Conservation (phyloP, 1,140 invertebrate genomes). For the Drosophila repleta region DNA sequence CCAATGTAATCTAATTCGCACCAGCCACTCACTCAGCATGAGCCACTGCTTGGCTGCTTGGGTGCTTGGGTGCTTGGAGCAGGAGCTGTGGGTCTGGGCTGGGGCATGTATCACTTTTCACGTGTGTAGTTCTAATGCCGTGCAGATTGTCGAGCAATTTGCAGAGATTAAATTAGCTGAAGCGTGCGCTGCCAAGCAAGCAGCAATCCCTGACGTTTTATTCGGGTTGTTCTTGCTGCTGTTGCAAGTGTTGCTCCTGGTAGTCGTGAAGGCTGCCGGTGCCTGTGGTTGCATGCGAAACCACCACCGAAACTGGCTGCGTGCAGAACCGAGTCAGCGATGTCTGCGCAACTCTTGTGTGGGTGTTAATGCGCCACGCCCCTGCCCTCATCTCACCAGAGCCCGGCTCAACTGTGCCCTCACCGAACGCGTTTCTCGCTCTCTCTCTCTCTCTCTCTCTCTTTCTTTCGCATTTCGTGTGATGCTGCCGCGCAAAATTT, state of each 20-base stretch:
- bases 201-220: constrained; percentile 19
- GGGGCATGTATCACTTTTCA: constrained; percentile 56
- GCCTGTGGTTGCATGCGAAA: constrained; percentile 65
- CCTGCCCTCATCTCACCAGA: constrained; percentile 37
- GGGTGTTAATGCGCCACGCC: constrained; percentile 70
- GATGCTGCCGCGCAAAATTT: constrained; percentile 69
- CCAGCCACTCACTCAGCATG: constrained; percentile 48
- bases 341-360: constrained; percentile 51
- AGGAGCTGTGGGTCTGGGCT: too few species aligned
- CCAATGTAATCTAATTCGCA: constrained; percentile 67
- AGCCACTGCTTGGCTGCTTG: neutral
- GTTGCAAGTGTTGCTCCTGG: constrained; percentile 42
- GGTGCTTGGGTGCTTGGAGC: neutral
- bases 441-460: neutral
- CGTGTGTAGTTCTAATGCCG: constrained; percentile 71
- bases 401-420: constrained; percentile 20
- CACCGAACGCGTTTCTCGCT: constrained; percentile 34
- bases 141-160: constrained; percentile 83
- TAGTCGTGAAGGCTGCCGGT: constrained; percentile 28
- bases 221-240: constrained; percentile 27
- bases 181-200: constrained; percentile 67
- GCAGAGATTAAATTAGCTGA: constrained; percentile 83
- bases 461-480: constrained; percentile 16
- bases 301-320: constrained; percentile 53
- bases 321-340: constrained; percentile 25